Evolutionary conservation across 2,888 invertebrate genomes (phyloP).

Genomic region (Nebria salina): DNA sequence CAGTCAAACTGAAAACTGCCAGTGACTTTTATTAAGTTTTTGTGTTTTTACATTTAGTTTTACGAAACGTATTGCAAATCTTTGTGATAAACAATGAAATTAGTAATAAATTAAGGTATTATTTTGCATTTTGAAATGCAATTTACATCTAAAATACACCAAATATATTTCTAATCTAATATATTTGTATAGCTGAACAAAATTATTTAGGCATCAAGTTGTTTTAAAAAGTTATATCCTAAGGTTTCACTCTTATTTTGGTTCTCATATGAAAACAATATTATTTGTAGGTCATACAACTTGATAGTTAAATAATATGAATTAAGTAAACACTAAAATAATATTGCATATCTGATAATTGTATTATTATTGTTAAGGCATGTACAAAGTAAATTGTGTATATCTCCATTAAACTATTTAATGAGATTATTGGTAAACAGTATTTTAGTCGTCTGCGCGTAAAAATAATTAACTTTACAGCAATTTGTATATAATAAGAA

Average conservation of each 20-base stretch:
- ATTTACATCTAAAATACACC: background rate
- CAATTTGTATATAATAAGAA: conserved; percentile 13
- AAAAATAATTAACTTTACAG: conserved; percentile 5
- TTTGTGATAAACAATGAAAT: conserved; percentile 1
- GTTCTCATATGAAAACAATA: background rate
- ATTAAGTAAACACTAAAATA: conserved; percentile 25
- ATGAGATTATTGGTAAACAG: conserved; percentile 30
- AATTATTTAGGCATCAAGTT: background rate
- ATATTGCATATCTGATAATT: conserved; percentile 43
- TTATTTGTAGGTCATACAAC: background rate
- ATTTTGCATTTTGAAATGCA: background rate
- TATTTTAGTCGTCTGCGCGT: conserved; percentile 31
- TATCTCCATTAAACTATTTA: conserved; percentile 25
- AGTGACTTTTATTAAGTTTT: conserved; percentile 1
- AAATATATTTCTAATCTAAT: background rate
- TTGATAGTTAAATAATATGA: conserved; percentile 31
- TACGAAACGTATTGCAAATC: background rate
- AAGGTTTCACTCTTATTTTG: background rate
- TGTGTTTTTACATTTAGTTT: background rate
- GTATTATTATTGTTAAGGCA: conserved; percentile 31
- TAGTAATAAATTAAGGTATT: background rate
- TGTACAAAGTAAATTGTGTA: conserved; percentile 44
- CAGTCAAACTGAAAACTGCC: conserved; percentile 1
- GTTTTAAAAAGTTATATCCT: background rate
- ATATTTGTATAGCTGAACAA: background rate